Evolutionary conservation across 2,113 vertebrate genomes (phyloP).

Genomic region (Periophthalmodon schlosseri): DNA sequence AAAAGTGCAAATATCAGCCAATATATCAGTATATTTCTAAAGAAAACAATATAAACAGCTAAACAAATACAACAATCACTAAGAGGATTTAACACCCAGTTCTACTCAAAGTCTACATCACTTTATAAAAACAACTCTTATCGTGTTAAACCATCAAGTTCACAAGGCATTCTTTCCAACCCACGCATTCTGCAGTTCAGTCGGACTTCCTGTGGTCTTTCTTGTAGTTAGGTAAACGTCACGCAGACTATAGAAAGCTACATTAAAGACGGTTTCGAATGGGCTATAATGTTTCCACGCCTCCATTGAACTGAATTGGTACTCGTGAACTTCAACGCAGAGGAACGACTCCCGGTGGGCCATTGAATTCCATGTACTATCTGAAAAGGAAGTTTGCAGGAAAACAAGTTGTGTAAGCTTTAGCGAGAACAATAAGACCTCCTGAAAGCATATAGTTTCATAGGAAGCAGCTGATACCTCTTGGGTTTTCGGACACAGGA

Average conservation of each 20-base stretch:
- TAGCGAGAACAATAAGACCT: background rate
- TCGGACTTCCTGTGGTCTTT: slow-evolving; percentile 20
- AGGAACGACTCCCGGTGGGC: background rate
- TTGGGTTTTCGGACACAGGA: slow-evolving; percentile 1
- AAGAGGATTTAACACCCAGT: too few relatives aligned
- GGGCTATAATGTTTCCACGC: background rate
- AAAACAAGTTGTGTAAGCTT: background rate
- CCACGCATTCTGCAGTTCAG: background rate
- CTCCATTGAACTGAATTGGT: background rate
- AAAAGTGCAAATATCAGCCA: too few relatives aligned
- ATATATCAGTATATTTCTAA: too few relatives aligned
- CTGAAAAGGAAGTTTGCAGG: slow-evolving; percentile 5
- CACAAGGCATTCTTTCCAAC: background rate
- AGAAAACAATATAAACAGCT: too few relatives aligned
- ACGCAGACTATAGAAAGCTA: background rate
- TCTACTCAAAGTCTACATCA: too few relatives aligned
- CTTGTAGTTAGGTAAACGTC: slow-evolving; percentile 8
- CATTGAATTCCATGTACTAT: background rate
- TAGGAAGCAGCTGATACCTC: background rate
- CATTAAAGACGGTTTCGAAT: background rate
- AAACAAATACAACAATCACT: too few relatives aligned
- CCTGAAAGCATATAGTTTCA: background rate
- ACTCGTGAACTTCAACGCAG: background rate
- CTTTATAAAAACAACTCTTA: too few relatives aligned
- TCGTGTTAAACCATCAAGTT: background rate